Evolutionary conservation across 1,140 invertebrate species (phyloP).

Genomic region (Saccostrea glomerata): DNA sequence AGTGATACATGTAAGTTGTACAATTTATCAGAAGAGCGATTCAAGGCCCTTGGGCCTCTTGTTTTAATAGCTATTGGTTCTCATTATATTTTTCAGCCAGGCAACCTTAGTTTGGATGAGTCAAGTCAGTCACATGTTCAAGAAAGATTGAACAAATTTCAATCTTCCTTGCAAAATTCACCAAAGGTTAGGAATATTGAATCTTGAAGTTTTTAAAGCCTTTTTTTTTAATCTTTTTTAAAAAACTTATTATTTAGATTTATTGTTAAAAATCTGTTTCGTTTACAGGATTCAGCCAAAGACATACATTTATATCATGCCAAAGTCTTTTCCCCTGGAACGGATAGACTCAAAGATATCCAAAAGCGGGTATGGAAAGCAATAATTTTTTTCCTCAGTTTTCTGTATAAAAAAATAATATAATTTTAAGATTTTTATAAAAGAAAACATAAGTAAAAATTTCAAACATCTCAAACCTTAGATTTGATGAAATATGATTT

Average conservation of each 20-base stretch:
- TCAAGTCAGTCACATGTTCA: conserved; percentile 45
- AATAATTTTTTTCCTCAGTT: too few species aligned
- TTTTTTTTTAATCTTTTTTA: too few species aligned
- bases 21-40: too few species aligned
- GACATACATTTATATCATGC: conserved; percentile 45
- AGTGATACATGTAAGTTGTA: too few species aligned
- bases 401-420: too few species aligned
- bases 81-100: not conserved
- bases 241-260: not conserved
- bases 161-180: conserved; percentile 41
- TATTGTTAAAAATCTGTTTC: not conserved
- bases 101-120: conserved; percentile 27
- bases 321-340: conserved; percentile 51
- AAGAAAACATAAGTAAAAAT: too few species aligned
- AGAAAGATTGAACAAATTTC: conserved; percentile 49
- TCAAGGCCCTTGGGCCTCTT: too few species aligned
- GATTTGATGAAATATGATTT: too few species aligned
- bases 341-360: conserved; percentile 54
- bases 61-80: not conserved
- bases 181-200: conserved; percentile 35
- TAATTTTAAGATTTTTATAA: too few species aligned
- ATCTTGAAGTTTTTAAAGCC: not conserved
- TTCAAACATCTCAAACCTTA: too few species aligned
- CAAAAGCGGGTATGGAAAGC: conserved; percentile 54
- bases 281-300: conserved; percentile 35